Percentiles rank a stretch among this genome's conserved stretches.
Conservation (phyloP, 2,797 vertebrate genomes). For the Phataginus tetradactyla region DNA sequence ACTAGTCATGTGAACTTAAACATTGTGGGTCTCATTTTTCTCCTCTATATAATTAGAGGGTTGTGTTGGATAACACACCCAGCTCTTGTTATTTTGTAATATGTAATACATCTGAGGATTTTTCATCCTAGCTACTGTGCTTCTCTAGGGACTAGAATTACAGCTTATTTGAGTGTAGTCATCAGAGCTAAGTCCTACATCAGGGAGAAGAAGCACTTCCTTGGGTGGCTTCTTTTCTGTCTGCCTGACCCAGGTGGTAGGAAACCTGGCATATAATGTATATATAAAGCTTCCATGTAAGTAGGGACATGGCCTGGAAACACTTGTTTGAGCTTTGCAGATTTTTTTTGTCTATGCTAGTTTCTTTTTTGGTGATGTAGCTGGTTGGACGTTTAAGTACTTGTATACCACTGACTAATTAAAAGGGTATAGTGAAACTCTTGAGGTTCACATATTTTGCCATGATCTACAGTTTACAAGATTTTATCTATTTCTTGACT, state of each 20-base stretch:
- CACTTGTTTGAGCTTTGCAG: not conserved
- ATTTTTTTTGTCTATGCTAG: not conserved
- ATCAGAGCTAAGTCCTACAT: not conserved
- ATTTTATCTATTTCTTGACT: not conserved
- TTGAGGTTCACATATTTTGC: conserved; percentile 38
- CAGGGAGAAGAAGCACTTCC: not conserved
- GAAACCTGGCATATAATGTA: conserved; percentile 28
- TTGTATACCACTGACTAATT: not conserved
- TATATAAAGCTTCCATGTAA: conserved; percentile 20
- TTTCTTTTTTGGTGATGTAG: not conserved
- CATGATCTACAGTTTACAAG: not conserved
- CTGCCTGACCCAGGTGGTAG: not conserved
- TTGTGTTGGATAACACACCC: not conserved
- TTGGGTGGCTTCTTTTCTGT: conserved; percentile 36
- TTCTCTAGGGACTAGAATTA: conserved; percentile 24
- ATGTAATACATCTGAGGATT: not conserved
- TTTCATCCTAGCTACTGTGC: not conserved
- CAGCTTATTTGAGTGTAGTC: not conserved
- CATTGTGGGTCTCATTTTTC: not conserved
- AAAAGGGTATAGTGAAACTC: not conserved
- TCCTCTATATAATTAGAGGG: not conserved
- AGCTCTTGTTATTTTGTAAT: conserved; percentile 32
- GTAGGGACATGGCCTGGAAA: not conserved
- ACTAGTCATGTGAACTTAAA: conserved; percentile 32
- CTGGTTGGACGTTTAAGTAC: not conserved